Conservation (phyloP, 2,113 vertebrate genomes). For the Gallinago undulata region DNA sequence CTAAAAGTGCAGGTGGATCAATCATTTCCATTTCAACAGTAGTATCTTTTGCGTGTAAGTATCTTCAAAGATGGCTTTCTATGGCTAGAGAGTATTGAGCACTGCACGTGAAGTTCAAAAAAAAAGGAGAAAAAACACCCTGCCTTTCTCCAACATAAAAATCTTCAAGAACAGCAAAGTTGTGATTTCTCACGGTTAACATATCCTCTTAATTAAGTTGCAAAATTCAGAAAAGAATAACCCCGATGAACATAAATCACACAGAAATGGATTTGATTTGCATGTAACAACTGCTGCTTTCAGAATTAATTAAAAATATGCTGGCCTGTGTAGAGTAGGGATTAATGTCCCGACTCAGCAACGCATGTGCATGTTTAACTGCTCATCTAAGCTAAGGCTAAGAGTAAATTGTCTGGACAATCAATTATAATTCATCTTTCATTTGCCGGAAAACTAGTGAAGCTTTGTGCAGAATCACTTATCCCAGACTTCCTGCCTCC, state of each 20-base stretch:
- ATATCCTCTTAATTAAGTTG: background rate
- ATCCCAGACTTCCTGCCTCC: background rate
- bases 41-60: background rate
- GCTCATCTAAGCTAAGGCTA: background rate
- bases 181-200: background rate
- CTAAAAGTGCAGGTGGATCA: background rate
- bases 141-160: background rate
- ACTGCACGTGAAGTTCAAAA: background rate
- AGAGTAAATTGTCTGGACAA: slow-evolving; percentile 4
- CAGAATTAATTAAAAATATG: slow-evolving; percentile 49
- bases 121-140: background rate
- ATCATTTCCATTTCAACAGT: background rate
- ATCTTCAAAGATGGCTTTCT: background rate
- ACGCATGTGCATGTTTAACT: background rate
- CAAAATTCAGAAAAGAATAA: background rate
- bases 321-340: background rate
- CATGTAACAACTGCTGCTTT: slow-evolving; percentile 31
- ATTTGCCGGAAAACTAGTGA: background rate
- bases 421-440: background rate
- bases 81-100: background rate
- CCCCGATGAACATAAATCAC: background rate
- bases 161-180: background rate
- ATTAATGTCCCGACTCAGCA: slow-evolving; percentile 31
- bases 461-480: background rate
- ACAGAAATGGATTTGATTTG: slow-evolving; percentile 11